Percentiles rank a stretch among this genome's conserved stretches.
Evolutionary conservation across 2,888 invertebrate genomes (phyloP).

Genomic region (Lathronympha strigana): DNA sequence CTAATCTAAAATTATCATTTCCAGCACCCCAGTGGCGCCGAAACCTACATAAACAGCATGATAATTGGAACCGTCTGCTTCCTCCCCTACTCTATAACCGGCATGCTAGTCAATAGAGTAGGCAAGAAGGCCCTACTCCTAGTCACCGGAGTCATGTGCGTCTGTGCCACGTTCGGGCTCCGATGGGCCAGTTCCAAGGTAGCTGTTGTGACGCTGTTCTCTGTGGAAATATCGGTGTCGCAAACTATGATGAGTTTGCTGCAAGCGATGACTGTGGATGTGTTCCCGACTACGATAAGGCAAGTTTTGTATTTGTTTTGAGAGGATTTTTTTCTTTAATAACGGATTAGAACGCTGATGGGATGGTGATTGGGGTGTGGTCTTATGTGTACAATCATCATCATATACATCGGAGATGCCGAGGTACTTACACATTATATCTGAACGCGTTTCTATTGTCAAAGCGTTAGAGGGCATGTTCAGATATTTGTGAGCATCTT

Average conservation of each 20-base stretch:
- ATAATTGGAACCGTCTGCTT: constrained; percentile 62
- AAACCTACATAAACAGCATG: constrained; percentile 70
- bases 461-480: too few relatives aligned
- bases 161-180: constrained; percentile 52
- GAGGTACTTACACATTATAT: too few relatives aligned
- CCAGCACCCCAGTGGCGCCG: constrained; percentile 64
- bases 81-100: constrained; percentile 53
- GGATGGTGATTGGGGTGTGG: too few relatives aligned
- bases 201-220: constrained; percentile 60
- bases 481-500: too few relatives aligned
- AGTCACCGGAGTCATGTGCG: constrained; percentile 49
- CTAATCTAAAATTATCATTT: constrained; percentile 43
- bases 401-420: too few relatives aligned
- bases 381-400: too few relatives aligned
- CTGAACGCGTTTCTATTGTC: too few relatives aligned
- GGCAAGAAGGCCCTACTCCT: constrained; percentile 64
- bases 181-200: constrained; percentile 59
- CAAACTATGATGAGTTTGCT: constrained; percentile 60
- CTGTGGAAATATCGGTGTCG: constrained; percentile 53
- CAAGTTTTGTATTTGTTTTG: constrained; percentile 42
- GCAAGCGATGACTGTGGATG: constrained; percentile 61
- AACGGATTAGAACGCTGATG: too few relatives aligned
- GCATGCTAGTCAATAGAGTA: constrained; percentile 62
- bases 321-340: neutral
- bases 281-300: constrained; percentile 67